These are phyloP conservation scores for Raja brachyura DNA, from an alignment of 2,113 vertebrate species.

Conservation along the genomic window DNA sequence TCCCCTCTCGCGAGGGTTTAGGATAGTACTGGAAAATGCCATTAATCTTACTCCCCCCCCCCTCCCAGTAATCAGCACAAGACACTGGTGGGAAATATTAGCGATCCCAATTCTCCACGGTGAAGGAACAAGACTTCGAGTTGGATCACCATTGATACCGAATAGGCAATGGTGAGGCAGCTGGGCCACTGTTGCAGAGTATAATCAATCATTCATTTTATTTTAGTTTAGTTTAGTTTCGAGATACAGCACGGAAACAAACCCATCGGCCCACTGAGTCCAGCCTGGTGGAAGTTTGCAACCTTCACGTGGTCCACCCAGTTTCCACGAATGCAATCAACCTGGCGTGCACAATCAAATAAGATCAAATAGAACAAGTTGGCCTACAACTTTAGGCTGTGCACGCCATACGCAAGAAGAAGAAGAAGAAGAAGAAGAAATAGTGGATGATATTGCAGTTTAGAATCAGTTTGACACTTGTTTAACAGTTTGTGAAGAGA, in stretches of 20 bases:
- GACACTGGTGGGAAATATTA: background rate
- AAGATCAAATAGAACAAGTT: too few species aligned
- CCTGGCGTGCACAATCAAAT: too few species aligned
- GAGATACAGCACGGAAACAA: too few species aligned
- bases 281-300: too few species aligned
- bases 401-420: too few species aligned
- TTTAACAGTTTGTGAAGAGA: background rate
- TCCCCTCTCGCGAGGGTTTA: background rate
- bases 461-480: background rate
- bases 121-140: background rate
- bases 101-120: background rate
- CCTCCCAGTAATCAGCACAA: background rate
- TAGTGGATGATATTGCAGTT: background rate
- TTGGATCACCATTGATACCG: background rate
- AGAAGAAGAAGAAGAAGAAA: too few species aligned
- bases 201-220: background rate
- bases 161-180: background rate
- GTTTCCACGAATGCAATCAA: too few species aligned
- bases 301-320: too few species aligned
- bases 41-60: background rate
- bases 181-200: background rate
- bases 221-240: too few species aligned
- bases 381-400: too few species aligned
- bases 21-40: background rate
- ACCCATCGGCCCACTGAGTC: too few species aligned